Evolutionary conservation across 1,140 invertebrate genomes (phyloP), one percentile per base, ranked within the genome.

Genomic region (Zelostemma sp.): DNA sequence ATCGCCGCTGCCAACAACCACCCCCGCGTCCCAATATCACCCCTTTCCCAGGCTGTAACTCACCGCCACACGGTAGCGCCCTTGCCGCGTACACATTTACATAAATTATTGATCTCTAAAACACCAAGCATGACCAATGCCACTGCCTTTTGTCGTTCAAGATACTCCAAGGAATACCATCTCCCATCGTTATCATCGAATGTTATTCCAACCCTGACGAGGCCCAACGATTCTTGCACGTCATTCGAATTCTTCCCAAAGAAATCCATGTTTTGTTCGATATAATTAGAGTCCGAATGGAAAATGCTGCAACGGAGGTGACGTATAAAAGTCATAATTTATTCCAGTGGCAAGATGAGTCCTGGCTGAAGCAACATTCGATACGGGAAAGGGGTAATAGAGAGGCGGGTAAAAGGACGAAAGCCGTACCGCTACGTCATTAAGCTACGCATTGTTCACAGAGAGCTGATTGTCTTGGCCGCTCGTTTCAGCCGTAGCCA

Each of bases 81-180:
- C 82, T 81, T 79, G 78, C 82, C 79, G 77, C 78, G 77, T 85
- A 83, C 82, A 85, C 83, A 85, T 85, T 85, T 85, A 81, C 84
- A 85, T 85, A 85, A 85, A 85, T 85, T 85, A 85, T 85, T 84
- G 84, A 85, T 85, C 83, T 79, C 78, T 80, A 82, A 81, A 85
- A 85, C 77, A 83, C 77, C 70, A 76, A 77, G 72, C 73, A 69
- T 77, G 75, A 73, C 78, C 82, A 83, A 81, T 84, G 77, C 81
- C 79, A 78, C 72, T 80, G 77, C 81, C 77, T 80, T 35, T 35
- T 80, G 73, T 70, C 68, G 70, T 54, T 59, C 50, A 41, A 45
- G 41, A 57, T 66, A 72, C 57, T 73, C 68, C 61, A 58, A 69
- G 59, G 48, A 40, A 51, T 21, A 64, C 68, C 33, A n/a, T 35